Evolutionary conservation across 2,888 invertebrate species (phyloP).

Genomic region (Ellobium chinense): DNA sequence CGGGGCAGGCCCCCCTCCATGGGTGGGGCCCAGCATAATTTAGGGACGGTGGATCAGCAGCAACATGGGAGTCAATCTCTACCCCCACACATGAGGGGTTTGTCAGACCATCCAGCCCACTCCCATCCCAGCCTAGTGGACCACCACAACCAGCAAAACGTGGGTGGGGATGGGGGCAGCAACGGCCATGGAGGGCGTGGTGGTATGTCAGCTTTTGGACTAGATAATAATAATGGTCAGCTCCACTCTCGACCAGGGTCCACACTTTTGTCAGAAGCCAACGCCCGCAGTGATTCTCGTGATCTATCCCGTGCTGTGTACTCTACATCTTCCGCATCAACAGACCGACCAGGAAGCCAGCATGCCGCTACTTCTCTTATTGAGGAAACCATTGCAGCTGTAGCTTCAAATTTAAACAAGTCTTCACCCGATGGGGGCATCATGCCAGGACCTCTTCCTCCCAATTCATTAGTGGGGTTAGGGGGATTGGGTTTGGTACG

Average conservation of each 20-base stretch:
- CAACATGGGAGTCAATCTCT: conserved; percentile 41
- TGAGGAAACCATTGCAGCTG: conserved; percentile 36
- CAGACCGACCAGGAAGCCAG: not conserved
- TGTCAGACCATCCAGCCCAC: conserved; percentile 47
- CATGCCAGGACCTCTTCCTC: conserved; percentile 30
- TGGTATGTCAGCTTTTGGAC: conserved; percentile 44
- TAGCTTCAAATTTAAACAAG: conserved; percentile 38
- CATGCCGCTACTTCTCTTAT: conserved; percentile 28
- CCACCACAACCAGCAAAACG: conserved; percentile 40
- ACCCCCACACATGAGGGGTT: conserved; percentile 46
- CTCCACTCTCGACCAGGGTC: conserved; percentile 38
- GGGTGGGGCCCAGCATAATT: conserved; percentile 21
- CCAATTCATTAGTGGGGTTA: conserved; percentile 34
- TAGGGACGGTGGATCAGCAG: conserved; percentile 49
- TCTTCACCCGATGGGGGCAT: conserved; percentile 26
- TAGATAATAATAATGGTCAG: conserved; percentile 49
- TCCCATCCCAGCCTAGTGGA: conserved; percentile 47
- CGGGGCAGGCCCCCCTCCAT: conserved; percentile 37
- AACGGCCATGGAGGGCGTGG: conserved; percentile 47
- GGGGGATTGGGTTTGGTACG: conserved; percentile 13
- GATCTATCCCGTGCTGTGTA: conserved; percentile 40
- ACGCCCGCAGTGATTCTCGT: conserved; percentile 48
- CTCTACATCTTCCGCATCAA: conserved; percentile 39
- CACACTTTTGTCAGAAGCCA: conserved; percentile 37
- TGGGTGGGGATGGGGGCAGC: not conserved